Evolutionary conservation across 2,113 vertebrate species (phyloP), one percentile per base, ranked within the genome.

Genomic region (Euleptes europaea): DNA sequence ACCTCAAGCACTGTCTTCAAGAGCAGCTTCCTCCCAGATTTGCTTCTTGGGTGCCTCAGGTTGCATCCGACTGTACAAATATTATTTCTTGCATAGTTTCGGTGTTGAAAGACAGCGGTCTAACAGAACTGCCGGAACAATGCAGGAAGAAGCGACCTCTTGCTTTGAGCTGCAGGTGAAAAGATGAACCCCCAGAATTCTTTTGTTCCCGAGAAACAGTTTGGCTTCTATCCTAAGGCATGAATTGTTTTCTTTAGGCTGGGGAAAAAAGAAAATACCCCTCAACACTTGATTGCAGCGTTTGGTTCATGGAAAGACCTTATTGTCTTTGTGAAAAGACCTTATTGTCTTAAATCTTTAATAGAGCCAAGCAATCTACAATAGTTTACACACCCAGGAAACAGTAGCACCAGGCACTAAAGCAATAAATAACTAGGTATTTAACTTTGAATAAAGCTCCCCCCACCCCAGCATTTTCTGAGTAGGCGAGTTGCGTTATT

Each of bases 11-110:
- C 70, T 69, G 14, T 33, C 35, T 40, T 12, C 73, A 88, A 38
- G 9, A 77, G 31, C 26, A 78, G 5, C 40, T 83, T 88, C 79
- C 66, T 69, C 31, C 83, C 81, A 78, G 77, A 51, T 82, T 57
- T 80, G 33, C 47, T 44, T 80, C 51, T 31, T 31, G 31, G 81
- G 57, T 81, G 33, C 60, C 87, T 7, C 83, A 78, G 9, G 69
- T 83, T 88, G 82, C 86, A 77, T 44, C 33, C 83, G 66, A 78
- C 76, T 78, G 47, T 78, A 0, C 3, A 81, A 73, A 7, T 33
- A n/a, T 40, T 35, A 63, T 88, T 91, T 63, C 60, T 82, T 71
- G 78, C 33, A 87, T 91, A 92, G 79, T 72, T 70, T 63, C 70
- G n/a, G 67, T 8, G 5, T 17, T 57, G 66, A 87, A 76, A 86